Base-by-base conservation (phyloP, 2,797 vertebrate species). In the Alauda arvensis region DNA sequence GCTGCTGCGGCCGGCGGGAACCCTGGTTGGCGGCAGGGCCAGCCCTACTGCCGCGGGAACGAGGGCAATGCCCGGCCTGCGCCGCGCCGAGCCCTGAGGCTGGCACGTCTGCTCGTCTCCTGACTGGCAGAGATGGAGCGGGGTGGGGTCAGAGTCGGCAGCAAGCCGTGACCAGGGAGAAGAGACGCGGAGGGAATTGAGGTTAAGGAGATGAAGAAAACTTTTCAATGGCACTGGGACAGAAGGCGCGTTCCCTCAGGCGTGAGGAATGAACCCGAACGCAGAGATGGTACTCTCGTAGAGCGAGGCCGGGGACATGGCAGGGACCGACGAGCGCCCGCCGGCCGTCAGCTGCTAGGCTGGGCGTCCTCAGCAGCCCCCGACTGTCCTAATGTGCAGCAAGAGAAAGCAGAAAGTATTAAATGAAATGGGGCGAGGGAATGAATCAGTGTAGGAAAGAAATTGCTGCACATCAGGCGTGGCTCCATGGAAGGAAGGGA, bases 351-450 rank as follows among this genome's bases (percentile, higher is more conserved):
- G 11, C 3, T 5, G 1, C 29, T 2, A 12, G n/a, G 18, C 42
- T 18, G 42, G 16, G 6, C 23, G 25, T 33, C 48, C 26, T 12
- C 11, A 9, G 28, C 5, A 39, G 45, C 4, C 48, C 7, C 9
- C 20, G 31, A 1, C 4, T 45, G 4, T 40, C 34, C 42, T 15
- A 21, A 8, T 1, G 20, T 5, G 23, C 39, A 46, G 20, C 43
- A 13, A 9, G 46, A 26, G 16, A n/a, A 11, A 43, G 55, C 28
- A 46, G 31, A 28, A n/a, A 51, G 31, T 39, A 51, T 34, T 46
- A 12, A 10, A 25, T 45, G 6, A 69, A 67, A 20, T 5, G 18
- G 0, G 6, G 11, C 3, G 3, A 3, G 5, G 1, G 3, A 6
- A 6, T 23, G 18, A 49, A 19, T 7, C 7, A 11, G 12, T 25